Evolutionary conservation across 2,888 invertebrate species (phyloP).

Genomic region (Thymelicus lineola): DNA sequence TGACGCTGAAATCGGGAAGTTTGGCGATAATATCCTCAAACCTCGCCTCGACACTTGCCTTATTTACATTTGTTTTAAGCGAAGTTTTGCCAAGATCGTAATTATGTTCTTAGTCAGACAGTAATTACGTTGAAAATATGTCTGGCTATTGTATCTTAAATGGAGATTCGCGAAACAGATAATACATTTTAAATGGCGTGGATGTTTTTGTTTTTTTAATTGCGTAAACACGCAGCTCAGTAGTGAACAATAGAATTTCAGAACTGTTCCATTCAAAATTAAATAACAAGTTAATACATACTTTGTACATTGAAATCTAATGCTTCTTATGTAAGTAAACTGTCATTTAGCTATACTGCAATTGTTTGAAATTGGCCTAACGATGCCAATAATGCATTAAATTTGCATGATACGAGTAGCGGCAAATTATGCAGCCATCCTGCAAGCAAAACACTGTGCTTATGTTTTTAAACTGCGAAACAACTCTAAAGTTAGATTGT

Average conservation of each 20-base stretch:
- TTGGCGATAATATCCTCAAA: conserved; percentile 60
- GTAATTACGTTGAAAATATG: conserved; percentile 28
- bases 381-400: no score
- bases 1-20: conserved; percentile 79
- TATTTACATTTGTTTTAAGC: conserved; percentile 29
- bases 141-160: neutral
- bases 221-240: neutral
- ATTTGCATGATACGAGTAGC: no score
- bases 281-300: neutral
- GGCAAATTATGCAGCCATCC: neutral
- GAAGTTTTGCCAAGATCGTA: conserved; percentile 26
- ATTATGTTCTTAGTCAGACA: conserved; percentile 14
- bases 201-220: neutral
- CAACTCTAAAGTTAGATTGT: conserved; percentile 59
- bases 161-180: conserved; percentile 9
- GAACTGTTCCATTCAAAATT: neutral
- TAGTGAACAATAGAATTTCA: neutral
- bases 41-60: conserved; percentile 21
- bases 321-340: neutral
- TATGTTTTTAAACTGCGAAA: conserved; percentile 38
- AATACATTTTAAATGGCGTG: neutral
- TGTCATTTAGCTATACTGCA: neutral
- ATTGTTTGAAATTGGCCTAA: no score
- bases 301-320: neutral
- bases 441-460: neutral